Base-by-base conservation (phyloP, 2,113 vertebrate species). In the Neotragus moschatus region DNA sequence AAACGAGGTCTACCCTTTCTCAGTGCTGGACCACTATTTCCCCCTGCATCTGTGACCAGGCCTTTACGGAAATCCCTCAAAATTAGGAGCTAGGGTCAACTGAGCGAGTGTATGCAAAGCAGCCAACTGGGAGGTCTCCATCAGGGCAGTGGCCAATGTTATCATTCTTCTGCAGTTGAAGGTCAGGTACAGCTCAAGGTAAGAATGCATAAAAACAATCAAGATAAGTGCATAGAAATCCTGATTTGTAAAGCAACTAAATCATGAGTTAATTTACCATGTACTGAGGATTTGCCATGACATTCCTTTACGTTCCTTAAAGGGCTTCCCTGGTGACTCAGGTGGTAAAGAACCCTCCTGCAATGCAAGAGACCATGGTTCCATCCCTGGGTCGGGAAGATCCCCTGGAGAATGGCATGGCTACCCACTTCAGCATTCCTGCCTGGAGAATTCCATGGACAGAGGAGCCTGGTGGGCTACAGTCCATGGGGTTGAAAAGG, bases 131-230 rank as follows among this genome's bases (percentile, higher is more conserved):
- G 55, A 47, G 26, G 39, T 17, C 14, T n/a, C 14, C 1, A 3
- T 6, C 43, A 28, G 28, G 4, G 56, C 14, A 0, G 23, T 2
- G 10, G 75, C 4, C 3, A 10, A 5, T 0, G n/a, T 3, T 8
- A 1, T 0, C 3, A 5, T 30, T 61, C 49, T 73, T 17, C n/a
- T 12, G 9, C 5, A 6, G 49, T 0, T 5, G n/a, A 56, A 43
- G 66, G 13, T 28, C 36, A 33, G 15, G 21, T 7, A 14, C 12
- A 7, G 12, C 7, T 2, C 36, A 26, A 47, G 53, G 63, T 12
- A n/a, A 14, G 12, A 28, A 58, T 6, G 14, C 15, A 6, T 28
- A 21, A 33, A 49, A 19, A 6, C 16, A 80, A 49, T 6, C 9
- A 33, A 33, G 45, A 1, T 6, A 80, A 14, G 2, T 0, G 36